Conservation (phyloP, 35 echinoderm and acorn worm species). For the Diadema setosum region DNA sequence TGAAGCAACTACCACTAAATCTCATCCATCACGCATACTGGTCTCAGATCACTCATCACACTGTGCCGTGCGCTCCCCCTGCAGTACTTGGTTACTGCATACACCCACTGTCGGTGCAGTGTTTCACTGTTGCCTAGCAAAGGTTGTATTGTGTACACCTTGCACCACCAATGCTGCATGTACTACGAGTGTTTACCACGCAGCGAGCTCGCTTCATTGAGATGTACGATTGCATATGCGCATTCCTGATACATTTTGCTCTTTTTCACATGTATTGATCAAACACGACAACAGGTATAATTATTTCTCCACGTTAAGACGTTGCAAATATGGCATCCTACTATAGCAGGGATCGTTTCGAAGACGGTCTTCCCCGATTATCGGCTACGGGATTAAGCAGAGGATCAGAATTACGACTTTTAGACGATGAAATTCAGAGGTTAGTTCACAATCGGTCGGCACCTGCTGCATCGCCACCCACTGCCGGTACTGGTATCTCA, state of each 20-base stretch:
- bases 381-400: background rate
- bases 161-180: background rate
- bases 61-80: no score
- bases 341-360: background rate
- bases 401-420: conserved; percentile 8
- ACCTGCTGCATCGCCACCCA: conserved; percentile 26
- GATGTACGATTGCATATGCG: background rate
- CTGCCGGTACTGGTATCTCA: no score
- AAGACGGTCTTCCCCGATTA: conserved; percentile 2
- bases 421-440: conserved; percentile 80
- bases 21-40: no score
- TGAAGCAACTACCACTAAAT: no score
- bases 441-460: conserved; percentile 71
- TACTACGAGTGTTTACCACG: no score
- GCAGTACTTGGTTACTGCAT: no score
- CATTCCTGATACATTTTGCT: background rate
- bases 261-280: background rate
- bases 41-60: no score
- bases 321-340: background rate
- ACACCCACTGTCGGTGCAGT: no score
- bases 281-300: background rate
- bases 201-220: background rate
- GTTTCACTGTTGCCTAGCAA: conserved; percentile 21
- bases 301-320: background rate
- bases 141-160: background rate